Conservation (phyloP, 2,113 vertebrate genomes). For the Egretta garzetta region DNA sequence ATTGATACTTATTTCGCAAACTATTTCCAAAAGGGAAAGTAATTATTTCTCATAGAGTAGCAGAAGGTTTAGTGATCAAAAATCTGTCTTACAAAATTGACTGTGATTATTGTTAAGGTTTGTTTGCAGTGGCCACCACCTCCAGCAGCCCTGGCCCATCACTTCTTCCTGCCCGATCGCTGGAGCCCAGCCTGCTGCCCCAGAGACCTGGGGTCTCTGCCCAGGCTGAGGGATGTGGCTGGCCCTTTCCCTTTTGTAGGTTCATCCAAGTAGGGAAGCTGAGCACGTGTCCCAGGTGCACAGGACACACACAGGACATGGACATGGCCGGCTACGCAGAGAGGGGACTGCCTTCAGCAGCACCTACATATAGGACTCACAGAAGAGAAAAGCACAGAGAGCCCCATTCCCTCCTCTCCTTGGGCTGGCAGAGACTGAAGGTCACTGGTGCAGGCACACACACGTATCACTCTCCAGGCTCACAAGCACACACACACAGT, state of each 20-base stretch:
- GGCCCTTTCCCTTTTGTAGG: not conserved
- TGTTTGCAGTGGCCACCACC: not conserved
- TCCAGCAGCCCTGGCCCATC: not conserved
- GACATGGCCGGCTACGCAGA: not conserved
- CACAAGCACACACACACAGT: accelerated
- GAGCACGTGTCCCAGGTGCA: not conserved
- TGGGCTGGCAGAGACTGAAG: not conserved
- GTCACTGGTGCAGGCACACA: too few species aligned
- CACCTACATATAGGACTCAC: accelerated
- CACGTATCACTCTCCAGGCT: not conserved
- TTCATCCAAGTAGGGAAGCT: not conserved
- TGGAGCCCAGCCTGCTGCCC: not conserved
- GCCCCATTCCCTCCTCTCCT: accelerated
- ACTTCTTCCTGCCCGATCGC: not conserved
- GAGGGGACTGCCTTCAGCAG: not conserved
- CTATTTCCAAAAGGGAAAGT: not conserved
- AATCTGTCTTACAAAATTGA: not conserved
- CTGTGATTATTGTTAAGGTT: not conserved
- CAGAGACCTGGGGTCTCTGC: not conserved
- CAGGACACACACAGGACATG: not conserved
- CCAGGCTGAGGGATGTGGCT: not conserved
- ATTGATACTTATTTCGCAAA: not conserved
- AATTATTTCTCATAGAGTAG: not conserved
- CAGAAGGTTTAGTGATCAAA: not conserved
- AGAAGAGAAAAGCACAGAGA: not conserved